Conservation (phyloP, 2,888 invertebrate genomes). For the Nomada goodeniana region DNA sequence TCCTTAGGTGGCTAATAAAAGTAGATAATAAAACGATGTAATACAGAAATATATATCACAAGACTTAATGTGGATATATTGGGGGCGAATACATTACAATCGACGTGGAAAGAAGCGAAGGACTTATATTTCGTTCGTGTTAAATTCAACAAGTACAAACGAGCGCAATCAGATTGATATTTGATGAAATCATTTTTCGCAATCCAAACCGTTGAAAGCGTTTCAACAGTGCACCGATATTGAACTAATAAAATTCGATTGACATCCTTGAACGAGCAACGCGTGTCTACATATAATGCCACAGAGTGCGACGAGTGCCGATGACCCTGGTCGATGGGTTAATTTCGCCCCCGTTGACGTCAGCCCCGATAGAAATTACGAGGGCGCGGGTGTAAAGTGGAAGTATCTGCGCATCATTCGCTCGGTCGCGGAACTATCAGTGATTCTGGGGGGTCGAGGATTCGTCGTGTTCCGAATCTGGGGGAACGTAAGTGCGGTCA, state of each 20-base stretch:
- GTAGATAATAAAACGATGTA: too few species aligned
- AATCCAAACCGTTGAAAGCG: too few species aligned
- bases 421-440: conserved; percentile 7
- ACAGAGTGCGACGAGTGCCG: too few species aligned
- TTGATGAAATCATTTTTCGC: neutral
- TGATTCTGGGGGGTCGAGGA: neutral
- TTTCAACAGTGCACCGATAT: too few species aligned
- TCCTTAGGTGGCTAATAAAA: too few species aligned
- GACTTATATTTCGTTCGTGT: conserved; percentile 20
- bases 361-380: neutral
- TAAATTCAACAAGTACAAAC: conserved; percentile 21
- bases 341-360: conserved; percentile 7
- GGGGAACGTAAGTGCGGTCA: conserved; percentile 57
- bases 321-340: neutral
- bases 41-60: too few species aligned
- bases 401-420: conserved; percentile 13
- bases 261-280: too few species aligned
- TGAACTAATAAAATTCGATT: too few species aligned
- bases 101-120: conserved; percentile 13
- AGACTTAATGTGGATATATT: too few species aligned
- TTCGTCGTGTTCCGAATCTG: conserved; percentile 49
- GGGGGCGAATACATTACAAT: neutral
- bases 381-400: neutral
- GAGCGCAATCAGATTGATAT: neutral
- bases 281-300: too few species aligned